These are phyloP conservation scores for Selene dorsalis DNA, from an alignment of 2,797 vertebrate species.

Conservation along the genomic window DNA sequence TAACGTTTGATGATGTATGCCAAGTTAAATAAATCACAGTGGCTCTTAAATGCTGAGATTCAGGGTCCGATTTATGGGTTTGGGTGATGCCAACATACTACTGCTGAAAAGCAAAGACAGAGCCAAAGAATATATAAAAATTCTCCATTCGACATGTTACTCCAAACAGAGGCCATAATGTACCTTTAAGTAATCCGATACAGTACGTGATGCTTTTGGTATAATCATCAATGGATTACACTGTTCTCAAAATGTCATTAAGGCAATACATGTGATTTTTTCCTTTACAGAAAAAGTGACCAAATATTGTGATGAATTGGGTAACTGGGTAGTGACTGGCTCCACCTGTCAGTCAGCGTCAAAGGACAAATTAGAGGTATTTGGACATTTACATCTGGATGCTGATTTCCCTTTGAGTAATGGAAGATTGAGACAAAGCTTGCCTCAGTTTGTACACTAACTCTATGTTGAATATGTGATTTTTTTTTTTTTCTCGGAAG, in stretches of 20 bases:
- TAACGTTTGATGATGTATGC: constrained; percentile 48
- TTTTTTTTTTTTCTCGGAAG: constrained; percentile 63
- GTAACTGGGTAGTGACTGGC: constrained; percentile 90
- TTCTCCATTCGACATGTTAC: constrained; percentile 10
- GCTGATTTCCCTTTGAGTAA: constrained; percentile 17
- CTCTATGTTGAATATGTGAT: background rate
- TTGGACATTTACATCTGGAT: constrained; percentile 13
- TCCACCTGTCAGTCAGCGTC: constrained; percentile 89
- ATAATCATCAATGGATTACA: constrained; percentile 21
- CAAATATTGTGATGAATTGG: constrained; percentile 91
- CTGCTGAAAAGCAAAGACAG: constrained; percentile 38
- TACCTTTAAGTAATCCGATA: constrained; percentile 2
- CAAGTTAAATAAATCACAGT: constrained; percentile 45
- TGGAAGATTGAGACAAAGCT: background rate
- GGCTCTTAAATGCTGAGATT: constrained; percentile 39
- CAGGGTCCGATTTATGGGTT: constrained; percentile 43
- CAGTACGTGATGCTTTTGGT: background rate
- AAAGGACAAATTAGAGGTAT: constrained; percentile 89
- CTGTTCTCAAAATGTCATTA: constrained; percentile 14
- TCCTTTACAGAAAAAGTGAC: constrained; percentile 87
- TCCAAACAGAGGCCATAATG: constrained; percentile 35
- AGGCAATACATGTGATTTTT: constrained; percentile 5
- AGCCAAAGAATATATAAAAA: constrained; percentile 33
- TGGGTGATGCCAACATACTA: constrained; percentile 39
- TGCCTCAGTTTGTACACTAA: constrained; percentile 1